These are phyloP conservation scores for Euthynnus affinis DNA, from an alignment of 2,797 vertebrate species.

Conservation along the genomic window DNA sequence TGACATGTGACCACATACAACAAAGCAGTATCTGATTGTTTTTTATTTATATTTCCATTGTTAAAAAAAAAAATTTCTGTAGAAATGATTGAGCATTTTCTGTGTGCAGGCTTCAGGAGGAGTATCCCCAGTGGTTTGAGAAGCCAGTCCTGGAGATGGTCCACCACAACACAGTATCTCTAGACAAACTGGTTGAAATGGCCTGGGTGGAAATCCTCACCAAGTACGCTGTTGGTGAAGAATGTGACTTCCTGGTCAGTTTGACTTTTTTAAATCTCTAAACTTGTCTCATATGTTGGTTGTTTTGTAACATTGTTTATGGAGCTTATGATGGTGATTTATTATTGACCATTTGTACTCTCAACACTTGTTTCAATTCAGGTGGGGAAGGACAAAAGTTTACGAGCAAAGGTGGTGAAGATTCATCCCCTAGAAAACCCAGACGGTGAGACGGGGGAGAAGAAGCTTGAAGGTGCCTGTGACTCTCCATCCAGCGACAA, in stretches of 20 bases:
- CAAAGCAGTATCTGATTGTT: too few relatives aligned
- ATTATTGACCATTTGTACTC: neutral
- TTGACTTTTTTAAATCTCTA: neutral
- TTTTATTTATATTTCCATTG: neutral
- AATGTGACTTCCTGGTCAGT: conserved; percentile 96
- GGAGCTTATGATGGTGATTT: neutral
- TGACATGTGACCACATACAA: too few relatives aligned
- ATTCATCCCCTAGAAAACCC: conserved; percentile 92
- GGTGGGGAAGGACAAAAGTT: conserved; percentile 95
- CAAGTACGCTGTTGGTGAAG: conserved; percentile 96
- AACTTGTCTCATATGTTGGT: neutral
- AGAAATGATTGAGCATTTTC: neutral
- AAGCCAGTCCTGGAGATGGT: conserved; percentile 97
- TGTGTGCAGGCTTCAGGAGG: conserved; percentile 92
- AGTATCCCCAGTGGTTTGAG: conserved; percentile 98
- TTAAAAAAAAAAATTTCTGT: neutral
- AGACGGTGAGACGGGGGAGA: conserved; percentile 89
- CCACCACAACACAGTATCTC: conserved; percentile 96
- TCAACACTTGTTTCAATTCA: conserved; percentile 61
- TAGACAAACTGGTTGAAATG: conserved; percentile 97
- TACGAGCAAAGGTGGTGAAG: conserved; percentile 92
- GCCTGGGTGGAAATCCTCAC: conserved; percentile 98
- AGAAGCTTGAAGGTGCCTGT: conserved; percentile 94
- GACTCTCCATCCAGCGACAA: conserved; percentile 99
- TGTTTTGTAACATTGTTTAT: neutral